These are phyloP conservation scores for Balaeniceps rex DNA, from an alignment of 2,113 vertebrate genomes.

Conservation along the genomic window DNA sequence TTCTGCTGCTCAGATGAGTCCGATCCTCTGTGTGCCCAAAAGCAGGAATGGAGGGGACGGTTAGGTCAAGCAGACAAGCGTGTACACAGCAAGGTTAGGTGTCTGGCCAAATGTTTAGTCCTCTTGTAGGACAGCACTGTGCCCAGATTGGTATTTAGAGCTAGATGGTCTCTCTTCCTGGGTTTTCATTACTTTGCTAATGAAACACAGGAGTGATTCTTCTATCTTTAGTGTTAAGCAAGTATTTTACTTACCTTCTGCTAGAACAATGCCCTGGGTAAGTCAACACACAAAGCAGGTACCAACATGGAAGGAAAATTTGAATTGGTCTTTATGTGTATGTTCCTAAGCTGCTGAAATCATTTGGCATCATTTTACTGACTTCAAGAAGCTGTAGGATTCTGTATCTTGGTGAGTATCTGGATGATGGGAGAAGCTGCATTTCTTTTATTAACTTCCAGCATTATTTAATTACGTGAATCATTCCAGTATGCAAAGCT, in stretches of 20 bases:
- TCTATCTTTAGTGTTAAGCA: background rate
- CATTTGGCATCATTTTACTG: background rate
- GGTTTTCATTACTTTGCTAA: background rate
- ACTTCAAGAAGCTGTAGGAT: background rate
- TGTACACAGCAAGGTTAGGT: background rate
- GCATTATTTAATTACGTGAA: conserved; percentile 15
- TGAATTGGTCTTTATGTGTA: background rate
- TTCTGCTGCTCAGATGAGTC: background rate
- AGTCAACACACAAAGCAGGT: background rate
- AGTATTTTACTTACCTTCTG: background rate
- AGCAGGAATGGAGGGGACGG: background rate
- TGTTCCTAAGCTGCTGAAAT: conserved; percentile 1
- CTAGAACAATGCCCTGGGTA: background rate
- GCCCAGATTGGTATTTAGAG: background rate
- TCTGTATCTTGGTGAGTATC: background rate
- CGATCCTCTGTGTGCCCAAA: background rate
- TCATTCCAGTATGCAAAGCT: conserved; percentile 29
- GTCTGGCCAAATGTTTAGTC: background rate
- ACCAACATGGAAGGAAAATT: background rate
- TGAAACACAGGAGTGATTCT: background rate
- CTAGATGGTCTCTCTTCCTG: background rate
- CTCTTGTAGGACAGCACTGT: background rate
- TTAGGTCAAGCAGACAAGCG: background rate
- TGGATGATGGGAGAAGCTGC: background rate
- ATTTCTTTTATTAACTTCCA: conserved; percentile 25